Evolutionary conservation across 2,797 vertebrate genomes (phyloP).

Genomic region (Epinephelus malabaricus): DNA sequence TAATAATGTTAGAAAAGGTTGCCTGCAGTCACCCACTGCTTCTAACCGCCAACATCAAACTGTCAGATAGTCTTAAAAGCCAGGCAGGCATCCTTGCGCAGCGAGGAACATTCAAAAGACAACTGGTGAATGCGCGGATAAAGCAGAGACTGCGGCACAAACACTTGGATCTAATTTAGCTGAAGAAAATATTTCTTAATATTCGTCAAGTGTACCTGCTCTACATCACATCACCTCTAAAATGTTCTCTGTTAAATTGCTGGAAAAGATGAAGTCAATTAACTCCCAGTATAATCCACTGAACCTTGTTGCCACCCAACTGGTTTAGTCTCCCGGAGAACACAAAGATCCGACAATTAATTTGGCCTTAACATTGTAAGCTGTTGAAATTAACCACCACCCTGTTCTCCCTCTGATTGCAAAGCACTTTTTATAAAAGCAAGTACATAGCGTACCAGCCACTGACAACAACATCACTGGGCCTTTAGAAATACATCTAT

Average conservation of each 20-base stretch:
- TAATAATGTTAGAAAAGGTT: slow-evolving; percentile 32
- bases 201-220: neutral
- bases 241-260: slow-evolving; percentile 41
- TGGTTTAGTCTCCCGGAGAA: slow-evolving; percentile 28
- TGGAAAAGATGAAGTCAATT: slow-evolving; percentile 61
- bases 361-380: neutral
- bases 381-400: slow-evolving; percentile 7
- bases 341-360: slow-evolving; percentile 18
- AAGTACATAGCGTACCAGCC: neutral
- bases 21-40: slow-evolving; percentile 21
- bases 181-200: neutral
- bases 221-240: slow-evolving; percentile 13
- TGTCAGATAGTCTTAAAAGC: slow-evolving; percentile 13
- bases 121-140: neutral
- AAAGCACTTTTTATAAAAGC: slow-evolving; percentile 2
- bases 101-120: slow-evolving; percentile 9
- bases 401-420: slow-evolving; percentile 5
- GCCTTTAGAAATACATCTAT: slow-evolving; percentile 17
- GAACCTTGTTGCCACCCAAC: slow-evolving; percentile 29
- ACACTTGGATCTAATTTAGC: neutral
- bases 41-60: slow-evolving; percentile 32
- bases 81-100: slow-evolving; percentile 5
- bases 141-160: neutral
- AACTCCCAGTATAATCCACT: slow-evolving; percentile 47
- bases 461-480: neutral